A percentile compares a stretch with the other conserved stretches of the same genome.
These are phyloP conservation scores for Drosophila hamatofila DNA, from an alignment of 2,888 invertebrate species.

Conservation along the genomic window DNA sequence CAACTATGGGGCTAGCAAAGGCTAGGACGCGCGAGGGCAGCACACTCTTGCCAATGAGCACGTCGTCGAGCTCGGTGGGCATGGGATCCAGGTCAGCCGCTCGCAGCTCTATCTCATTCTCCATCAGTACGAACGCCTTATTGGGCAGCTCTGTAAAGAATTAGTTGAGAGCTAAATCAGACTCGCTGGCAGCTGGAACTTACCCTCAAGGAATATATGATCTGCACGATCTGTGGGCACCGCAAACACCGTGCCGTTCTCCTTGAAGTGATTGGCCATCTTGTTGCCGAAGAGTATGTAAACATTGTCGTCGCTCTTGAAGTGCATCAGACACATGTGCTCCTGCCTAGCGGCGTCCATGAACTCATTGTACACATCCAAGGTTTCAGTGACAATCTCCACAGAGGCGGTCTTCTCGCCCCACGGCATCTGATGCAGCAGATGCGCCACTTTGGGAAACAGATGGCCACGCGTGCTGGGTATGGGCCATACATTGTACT, in stretches of 20 bases:
- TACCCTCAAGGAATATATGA: constrained; percentile 80
- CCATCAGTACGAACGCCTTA: constrained; percentile 82
- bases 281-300: constrained; percentile 84
- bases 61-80: constrained; percentile 75
- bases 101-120: constrained; percentile 83
- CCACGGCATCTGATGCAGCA: constrained; percentile 85
- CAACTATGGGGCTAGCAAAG: constrained; percentile 81
- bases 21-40: constrained; percentile 82
- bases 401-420: constrained; percentile 84
- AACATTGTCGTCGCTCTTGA: constrained; percentile 83
- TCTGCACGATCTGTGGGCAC: constrained; percentile 82
- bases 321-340: constrained; percentile 84
- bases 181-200: neutral
- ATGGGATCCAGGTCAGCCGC: constrained; percentile 79
- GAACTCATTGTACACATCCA: constrained; percentile 83
- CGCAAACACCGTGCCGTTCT: constrained; percentile 84
- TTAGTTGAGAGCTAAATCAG: neutral
- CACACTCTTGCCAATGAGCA: constrained; percentile 80
- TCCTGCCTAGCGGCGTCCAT: constrained; percentile 83
- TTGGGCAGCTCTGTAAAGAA: constrained; percentile 82
- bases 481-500: constrained; percentile 85
- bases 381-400: constrained; percentile 83
- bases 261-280: constrained; percentile 81
- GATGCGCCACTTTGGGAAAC: constrained; percentile 83
- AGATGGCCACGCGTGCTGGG: constrained; percentile 76